A percentile compares a stretch with the other conserved stretches of the same genome.
Conservation (phyloP, 2,888 invertebrate species). For the Zelleria hepariella region DNA sequence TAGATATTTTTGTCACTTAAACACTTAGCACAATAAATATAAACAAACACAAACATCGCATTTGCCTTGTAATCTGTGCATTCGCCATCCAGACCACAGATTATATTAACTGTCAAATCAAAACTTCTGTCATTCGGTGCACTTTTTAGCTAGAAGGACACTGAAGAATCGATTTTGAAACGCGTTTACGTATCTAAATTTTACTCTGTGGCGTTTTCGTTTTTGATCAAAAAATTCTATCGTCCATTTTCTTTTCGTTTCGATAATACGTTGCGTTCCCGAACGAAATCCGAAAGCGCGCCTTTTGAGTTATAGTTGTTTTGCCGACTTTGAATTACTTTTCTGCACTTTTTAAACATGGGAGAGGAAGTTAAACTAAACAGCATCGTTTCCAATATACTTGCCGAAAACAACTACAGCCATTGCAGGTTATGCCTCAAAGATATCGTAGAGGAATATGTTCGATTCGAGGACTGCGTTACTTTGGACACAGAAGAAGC, state of each 20-base stretch:
- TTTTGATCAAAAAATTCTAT: neutral
- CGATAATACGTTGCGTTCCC: neutral
- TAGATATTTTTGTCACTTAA: too few species aligned
- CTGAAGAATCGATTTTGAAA: too few species aligned
- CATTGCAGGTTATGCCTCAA: slow-evolving; percentile 61
- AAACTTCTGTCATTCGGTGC: too few species aligned
- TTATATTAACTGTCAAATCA: too few species aligned
- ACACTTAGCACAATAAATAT: too few species aligned
- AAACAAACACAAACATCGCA: too few species aligned
- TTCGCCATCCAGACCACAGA: too few species aligned
- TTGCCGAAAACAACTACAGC: slow-evolving; percentile 40
- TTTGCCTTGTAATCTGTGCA: too few species aligned
- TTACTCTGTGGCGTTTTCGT: too few species aligned
- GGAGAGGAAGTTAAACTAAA: slow-evolving; percentile 25
- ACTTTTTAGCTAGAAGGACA: too few species aligned
- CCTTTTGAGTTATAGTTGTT: neutral
- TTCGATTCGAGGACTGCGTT: slow-evolving; percentile 42
- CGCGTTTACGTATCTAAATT: too few species aligned
- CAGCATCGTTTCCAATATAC: slow-evolving; percentile 39
- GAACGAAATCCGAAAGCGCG: slow-evolving; percentile 2
- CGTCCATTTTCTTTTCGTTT: neutral
- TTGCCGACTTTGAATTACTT: neutral
- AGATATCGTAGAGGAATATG: slow-evolving; percentile 32
- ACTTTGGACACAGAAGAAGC: slow-evolving; percentile 22
- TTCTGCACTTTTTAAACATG: neutral